Percentiles rank a stretch among this genome's conserved stretches.
These are phyloP conservation scores for Mus pahari DNA, from an alignment of 2,113 vertebrate species.

Conservation along the genomic window DNA sequence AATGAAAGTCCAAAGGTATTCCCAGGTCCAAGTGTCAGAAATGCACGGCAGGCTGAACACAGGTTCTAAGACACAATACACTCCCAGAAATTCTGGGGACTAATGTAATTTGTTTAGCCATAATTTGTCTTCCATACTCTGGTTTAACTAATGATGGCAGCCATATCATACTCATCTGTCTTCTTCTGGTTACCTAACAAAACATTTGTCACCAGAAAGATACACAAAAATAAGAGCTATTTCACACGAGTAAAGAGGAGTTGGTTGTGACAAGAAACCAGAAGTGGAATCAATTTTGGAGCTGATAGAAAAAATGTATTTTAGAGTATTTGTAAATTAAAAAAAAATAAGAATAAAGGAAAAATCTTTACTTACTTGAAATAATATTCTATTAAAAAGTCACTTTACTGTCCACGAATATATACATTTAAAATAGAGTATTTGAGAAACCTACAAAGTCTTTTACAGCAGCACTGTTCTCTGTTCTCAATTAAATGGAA, in stretches of 20 bases:
- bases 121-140: not conserved
- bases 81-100: not conserved
- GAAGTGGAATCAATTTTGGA: constrained; percentile 31
- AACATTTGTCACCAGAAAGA: constrained; percentile 5
- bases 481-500: constrained; percentile 67
- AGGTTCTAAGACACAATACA: not conserved
- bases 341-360: not conserved
- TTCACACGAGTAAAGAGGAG: not conserved
- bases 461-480: not conserved
- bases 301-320: constrained; percentile 12
- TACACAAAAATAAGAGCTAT: not conserved
- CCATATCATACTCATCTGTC: not conserved
- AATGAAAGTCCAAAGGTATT: constrained; percentile 4
- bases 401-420: not conserved
- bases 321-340: not conserved
- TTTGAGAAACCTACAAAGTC: not conserved
- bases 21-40: constrained; percentile 1
- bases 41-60: not conserved
- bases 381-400: not conserved
- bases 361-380: not conserved
- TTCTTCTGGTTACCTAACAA: not conserved
- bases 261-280: not conserved
- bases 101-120: not conserved
- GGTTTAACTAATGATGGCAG: not conserved
- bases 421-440: not conserved